A percentile compares a stretch with the other conserved stretches of the same genome.
Evolutionary conservation across 2,113 vertebrate genomes (phyloP).

Genomic region (Alligator mississippiensis): DNA sequence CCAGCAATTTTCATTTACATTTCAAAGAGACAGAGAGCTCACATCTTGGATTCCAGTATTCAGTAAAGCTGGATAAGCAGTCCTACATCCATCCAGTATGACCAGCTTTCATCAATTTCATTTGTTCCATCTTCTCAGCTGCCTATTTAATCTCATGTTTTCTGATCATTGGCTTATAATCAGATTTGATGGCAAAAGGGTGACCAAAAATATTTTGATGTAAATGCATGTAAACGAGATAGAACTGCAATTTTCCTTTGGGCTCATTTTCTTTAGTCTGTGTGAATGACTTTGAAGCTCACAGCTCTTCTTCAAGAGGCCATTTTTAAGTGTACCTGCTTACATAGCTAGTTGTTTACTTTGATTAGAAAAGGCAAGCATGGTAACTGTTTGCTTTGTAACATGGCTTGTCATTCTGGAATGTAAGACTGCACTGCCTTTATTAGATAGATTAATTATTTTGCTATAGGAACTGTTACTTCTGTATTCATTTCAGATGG

Average conservation of each 20-base stretch:
- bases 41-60: neutral
- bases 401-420: neutral
- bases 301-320: conserved; percentile 13
- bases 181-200: conserved; percentile 24
- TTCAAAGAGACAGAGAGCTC: conserved; percentile 26
- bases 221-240: conserved; percentile 1
- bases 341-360: neutral
- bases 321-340: conserved; percentile 21
- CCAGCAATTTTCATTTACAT: conserved; percentile 40
- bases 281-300: conserved; percentile 38
- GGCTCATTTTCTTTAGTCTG: conserved; percentile 43
- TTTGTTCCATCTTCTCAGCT: conserved; percentile 42
- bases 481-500: neutral
- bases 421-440: neutral
- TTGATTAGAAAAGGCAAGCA: neutral
- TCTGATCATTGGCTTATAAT: conserved; percentile 49
- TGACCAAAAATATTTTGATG: conserved; percentile 38
- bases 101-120: conserved; percentile 37
- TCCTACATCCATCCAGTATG: neutral
- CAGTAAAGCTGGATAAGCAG: neutral
- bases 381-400: neutral
- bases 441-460: conserved; percentile 18
- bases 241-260: conserved; percentile 17
- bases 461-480: neutral
- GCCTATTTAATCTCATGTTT: conserved; percentile 48